Conservation (phyloP, 2,888 invertebrate genomes). For the Tenthredo mesomela region DNA sequence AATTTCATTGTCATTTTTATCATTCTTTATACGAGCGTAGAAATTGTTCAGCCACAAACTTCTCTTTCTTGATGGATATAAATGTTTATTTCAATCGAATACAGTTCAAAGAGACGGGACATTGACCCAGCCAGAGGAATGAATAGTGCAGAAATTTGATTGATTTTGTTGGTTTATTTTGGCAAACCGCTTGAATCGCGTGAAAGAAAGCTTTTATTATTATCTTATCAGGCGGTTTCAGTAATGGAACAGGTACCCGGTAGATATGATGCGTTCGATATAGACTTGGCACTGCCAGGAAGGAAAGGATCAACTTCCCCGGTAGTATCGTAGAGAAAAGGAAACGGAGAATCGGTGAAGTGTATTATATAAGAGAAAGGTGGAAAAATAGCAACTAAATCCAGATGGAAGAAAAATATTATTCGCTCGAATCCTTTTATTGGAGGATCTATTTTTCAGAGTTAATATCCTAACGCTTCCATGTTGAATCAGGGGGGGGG, state of each 20-base stretch:
- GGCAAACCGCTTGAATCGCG: background rate
- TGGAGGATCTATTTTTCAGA: constrained; percentile 64
- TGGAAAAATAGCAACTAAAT: constrained; percentile 56
- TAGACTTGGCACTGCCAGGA: background rate
- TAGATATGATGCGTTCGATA: constrained; percentile 21
- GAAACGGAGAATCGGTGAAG: constrained; percentile 1
- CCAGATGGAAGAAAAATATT: constrained; percentile 65
- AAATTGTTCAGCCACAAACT: background rate
- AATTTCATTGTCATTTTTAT: constrained; percentile 44
- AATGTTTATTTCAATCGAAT: constrained; percentile 38
- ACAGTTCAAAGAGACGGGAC: background rate
- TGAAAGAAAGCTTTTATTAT: background rate
- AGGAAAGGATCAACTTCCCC: constrained; percentile 34
- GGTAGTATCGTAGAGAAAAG: constrained; percentile 32
- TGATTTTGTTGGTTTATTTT: background rate
- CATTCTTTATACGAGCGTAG: background rate
- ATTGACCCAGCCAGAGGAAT: background rate
- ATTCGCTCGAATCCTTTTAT: constrained; percentile 63
- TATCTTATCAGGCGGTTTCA: background rate
- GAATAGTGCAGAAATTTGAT: background rate
- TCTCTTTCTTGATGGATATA: constrained; percentile 17
- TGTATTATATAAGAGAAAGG: constrained; percentile 21
- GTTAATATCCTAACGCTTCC: constrained; percentile 59
- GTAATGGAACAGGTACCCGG: constrained; percentile 6
- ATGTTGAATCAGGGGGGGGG: constrained; percentile 38